Evolutionary conservation across 2,797 vertebrate species (phyloP), one percentile per base, ranked within the genome.

Genomic region (Pelochelys cantorii): DNA sequence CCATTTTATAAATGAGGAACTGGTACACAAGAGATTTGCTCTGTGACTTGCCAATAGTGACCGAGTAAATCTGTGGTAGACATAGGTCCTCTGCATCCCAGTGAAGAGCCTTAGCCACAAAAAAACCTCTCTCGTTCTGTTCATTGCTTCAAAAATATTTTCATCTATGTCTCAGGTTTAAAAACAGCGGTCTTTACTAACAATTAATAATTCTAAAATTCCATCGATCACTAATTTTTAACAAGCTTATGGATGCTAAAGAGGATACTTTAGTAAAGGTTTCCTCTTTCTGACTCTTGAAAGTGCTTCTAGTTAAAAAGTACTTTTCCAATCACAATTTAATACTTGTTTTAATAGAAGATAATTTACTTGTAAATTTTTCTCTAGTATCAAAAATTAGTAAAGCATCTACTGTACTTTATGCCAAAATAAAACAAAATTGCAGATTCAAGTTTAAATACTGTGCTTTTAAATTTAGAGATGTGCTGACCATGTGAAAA

Each of bases 401-500:
- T 95, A 85, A 90, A 92, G 4, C 20, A n/a, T 81, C 25, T 86
- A 93, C 54, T 87, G 37, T 92, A 93, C 31, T 90, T 92, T 52
- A 78, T 62, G 9, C 22, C 42, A 90, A 89, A 90, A 60, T 53
- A 93, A 92, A 92, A 81, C 56, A 90, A 91, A 94, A 54, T 83
- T 95, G 23, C 55, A 87, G 68, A 83, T 55, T 82, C 23, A 84
- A 85, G 53, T 48, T 92, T 89, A 93, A 92, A 92, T 93, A 74
- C 82, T 65, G 22, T 5, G 89, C 93, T 82, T 59, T 13, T 79
- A 75, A 60, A 93, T 89, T 92, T 93, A 94, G 68, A 82, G n/a
- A 89, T 86, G 3, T 65, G 27, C 7, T 93, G 55, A 95, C 42
- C 55, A 85, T 93, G 89, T 95, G 11, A 92, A 92, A 95, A 60